These are phyloP conservation scores for Crotophaga sulcirostris DNA, from an alignment of 2,113 vertebrate species.

Conservation along the genomic window DNA sequence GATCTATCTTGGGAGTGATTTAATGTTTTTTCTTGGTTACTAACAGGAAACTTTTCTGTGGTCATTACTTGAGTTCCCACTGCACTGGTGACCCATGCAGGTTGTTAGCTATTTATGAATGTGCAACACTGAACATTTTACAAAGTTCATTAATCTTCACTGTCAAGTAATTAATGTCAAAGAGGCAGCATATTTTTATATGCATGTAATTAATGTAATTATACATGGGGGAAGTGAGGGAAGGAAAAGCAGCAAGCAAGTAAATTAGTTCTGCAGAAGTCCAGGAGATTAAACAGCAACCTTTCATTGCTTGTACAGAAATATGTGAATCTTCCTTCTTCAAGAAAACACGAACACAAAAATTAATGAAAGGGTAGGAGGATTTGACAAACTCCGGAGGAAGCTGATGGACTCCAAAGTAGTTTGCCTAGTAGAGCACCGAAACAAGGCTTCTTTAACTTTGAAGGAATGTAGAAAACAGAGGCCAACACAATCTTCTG, in stretches of 20 bases:
- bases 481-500: not conserved
- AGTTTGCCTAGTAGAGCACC: not conserved
- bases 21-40: not conserved
- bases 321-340: not conserved
- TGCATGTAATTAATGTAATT: slow-evolving; percentile 40
- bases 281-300: not conserved
- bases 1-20: not conserved
- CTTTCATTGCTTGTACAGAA: not conserved
- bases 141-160: slow-evolving; percentile 49
- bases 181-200: not conserved
- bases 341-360: not conserved
- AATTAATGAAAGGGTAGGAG: not conserved
- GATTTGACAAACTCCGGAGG: not conserved
- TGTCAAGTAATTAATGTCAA: slow-evolving; percentile 56
- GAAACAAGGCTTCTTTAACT: not conserved
- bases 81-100: not conserved
- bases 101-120: slow-evolving; percentile 17
- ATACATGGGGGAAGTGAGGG: not conserved
- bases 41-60: not conserved
- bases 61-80: not conserved
- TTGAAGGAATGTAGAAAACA: not conserved
- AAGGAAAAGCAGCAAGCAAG: not conserved
- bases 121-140: slow-evolving; percentile 3
- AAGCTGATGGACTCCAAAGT: not conserved
- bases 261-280: slow-evolving; percentile 47